Conservation (phyloP, 2,113 vertebrate genomes). For the Plestiodon gilberti region DNA sequence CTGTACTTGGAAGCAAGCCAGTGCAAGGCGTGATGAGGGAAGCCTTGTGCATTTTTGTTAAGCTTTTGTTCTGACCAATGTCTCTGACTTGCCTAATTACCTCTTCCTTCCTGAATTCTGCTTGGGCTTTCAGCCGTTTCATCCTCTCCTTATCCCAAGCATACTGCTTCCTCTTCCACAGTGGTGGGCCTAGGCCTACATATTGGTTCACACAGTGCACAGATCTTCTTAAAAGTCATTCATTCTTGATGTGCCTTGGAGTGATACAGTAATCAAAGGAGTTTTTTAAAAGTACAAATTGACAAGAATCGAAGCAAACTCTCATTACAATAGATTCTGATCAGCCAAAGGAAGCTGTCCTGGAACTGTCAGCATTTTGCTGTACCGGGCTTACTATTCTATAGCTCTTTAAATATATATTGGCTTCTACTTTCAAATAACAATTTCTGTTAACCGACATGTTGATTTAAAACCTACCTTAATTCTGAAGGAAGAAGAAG, state of each 20-base stretch:
- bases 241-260: slow-evolving; percentile 66
- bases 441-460: neutral
- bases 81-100: accelerated
- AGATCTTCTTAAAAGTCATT: slow-evolving; percentile 54
- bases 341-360: slow-evolving; percentile 53
- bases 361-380: slow-evolving; percentile 55
- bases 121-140: accelerated
- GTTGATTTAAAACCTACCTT: neutral
- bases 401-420: slow-evolving; percentile 60
- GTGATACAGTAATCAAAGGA: neutral
- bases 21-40: neutral
- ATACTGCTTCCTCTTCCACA: neutral
- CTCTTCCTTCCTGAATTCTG: neutral
- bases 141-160: accelerated
- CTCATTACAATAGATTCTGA: slow-evolving; percentile 48
- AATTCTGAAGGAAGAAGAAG: slow-evolving; percentile 45
- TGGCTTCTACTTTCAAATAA: slow-evolving; percentile 60
- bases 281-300: slow-evolving; percentile 62
- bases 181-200: slow-evolving; percentile 35
- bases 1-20: neutral
- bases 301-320: slow-evolving; percentile 59
- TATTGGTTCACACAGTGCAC: slow-evolving; percentile 62
- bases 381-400: slow-evolving; percentile 61
- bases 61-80: accelerated
- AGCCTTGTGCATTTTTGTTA: neutral